Conservation (phyloP, 2,797 vertebrate species). For the Darevskia nairensis region DNA sequence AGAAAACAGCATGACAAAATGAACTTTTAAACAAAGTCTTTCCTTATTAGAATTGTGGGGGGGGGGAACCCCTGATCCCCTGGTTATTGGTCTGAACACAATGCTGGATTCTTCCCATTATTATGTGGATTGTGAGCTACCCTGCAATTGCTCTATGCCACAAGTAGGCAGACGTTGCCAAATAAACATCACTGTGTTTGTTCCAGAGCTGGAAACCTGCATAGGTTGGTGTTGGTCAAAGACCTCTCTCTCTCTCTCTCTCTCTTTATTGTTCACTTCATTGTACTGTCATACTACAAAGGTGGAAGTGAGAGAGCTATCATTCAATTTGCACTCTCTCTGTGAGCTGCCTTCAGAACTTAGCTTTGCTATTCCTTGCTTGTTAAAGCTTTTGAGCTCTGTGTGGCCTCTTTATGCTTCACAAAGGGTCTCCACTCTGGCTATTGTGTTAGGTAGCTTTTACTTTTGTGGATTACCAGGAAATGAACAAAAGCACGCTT, state of each 20-base stretch:
- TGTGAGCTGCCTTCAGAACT: neutral
- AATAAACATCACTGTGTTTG: neutral
- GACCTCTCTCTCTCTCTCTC: accelerated
- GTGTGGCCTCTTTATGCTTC: neutral
- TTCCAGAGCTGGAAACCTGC: neutral
- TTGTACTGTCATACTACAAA: neutral
- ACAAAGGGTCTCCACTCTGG: conserved; percentile 12
- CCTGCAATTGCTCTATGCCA: neutral
- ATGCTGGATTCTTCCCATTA: too few species aligned
- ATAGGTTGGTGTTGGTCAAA: neutral
- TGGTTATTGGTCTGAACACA: too few species aligned
- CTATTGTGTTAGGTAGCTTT: conserved; percentile 29
- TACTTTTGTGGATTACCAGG: conserved; percentile 30
- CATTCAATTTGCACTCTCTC: neutral
- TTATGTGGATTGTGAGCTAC: too few species aligned
- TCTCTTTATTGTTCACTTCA: neutral
- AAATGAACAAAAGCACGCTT: conserved; percentile 31
- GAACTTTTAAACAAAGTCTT: too few species aligned
- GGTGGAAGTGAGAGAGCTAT: neutral
- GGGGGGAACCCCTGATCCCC: too few species aligned
- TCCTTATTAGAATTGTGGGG: too few species aligned
- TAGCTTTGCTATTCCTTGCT: neutral
- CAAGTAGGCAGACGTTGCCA: neutral
- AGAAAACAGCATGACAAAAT: too few species aligned
- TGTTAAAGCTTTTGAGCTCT: neutral